These are phyloP conservation scores for Alentia gelatinosa DNA, from an alignment of 2,888 invertebrate genomes.

Conservation along the genomic window DNA sequence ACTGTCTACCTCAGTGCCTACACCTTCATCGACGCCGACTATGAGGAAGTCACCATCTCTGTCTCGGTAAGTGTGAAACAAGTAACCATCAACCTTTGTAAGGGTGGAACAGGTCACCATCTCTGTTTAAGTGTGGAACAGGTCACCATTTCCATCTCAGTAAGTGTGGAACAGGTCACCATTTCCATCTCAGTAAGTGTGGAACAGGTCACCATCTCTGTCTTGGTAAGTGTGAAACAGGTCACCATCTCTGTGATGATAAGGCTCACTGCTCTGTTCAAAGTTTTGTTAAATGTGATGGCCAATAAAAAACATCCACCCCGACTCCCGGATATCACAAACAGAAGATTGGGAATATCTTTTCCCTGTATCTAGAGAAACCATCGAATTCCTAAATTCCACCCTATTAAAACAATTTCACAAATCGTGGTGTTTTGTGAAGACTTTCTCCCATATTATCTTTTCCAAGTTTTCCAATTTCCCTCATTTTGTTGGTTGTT, in stretches of 20 bases:
- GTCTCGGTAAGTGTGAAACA: slow-evolving; percentile 62
- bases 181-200: background rate
- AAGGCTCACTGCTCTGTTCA: no score
- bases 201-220: background rate
- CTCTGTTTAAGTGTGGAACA: background rate
- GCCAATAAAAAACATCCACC: no score
- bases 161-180: background rate
- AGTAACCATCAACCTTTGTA: background rate
- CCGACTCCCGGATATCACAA: no score
- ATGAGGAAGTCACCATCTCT: slow-evolving; percentile 61
- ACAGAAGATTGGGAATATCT: no score
- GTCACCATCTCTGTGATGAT: background rate
- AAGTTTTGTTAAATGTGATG: no score
- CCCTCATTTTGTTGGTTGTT: no score
- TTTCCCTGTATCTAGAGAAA: no score
- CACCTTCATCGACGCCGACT: slow-evolving; percentile 61
- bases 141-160: background rate
- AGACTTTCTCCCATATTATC: no score
- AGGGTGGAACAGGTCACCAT: background rate
- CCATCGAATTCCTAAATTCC: no score
- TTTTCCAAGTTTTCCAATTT: no score
- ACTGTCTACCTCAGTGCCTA: slow-evolving; percentile 61
- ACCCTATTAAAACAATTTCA: no score
- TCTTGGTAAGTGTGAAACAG: background rate
- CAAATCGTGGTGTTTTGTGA: no score